Evolutionary conservation across 1,140 invertebrate genomes (phyloP), one percentile per base, ranked within the genome.

Genomic region (Tigriopus japonicus): DNA sequence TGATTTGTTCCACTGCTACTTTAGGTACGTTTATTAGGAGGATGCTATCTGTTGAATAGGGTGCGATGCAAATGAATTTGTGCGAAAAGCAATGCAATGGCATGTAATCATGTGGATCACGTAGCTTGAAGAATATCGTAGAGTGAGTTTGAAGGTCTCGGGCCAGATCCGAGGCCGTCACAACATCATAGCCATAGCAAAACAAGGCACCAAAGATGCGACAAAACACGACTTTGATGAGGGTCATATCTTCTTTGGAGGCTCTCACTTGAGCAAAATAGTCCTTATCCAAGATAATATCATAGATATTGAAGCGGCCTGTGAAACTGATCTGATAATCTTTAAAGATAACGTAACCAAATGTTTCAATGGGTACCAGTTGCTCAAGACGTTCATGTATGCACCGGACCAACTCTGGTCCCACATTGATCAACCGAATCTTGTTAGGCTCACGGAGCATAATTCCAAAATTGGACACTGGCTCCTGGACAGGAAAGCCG

Each of bases 261-360:
- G 40, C 54, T 21, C 19, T 7, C 14, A 35, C 10, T 15, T 10
- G 42, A 15, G 42, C 42, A n/a, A n/a, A n/a, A n/a, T n/a, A n/a
- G 15, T 6, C 24, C 40, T 58, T 58, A 13, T 58, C 56, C 40
- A 58, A 41, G 15, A 58, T 41, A 10, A 58, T 24, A 42, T 58
- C 56, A 42, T 35, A 58, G 15, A 58, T 58, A 17, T 58, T 58
- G 17, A 58, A 58, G 3, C 56, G 13, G 15, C 56, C 56, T 1
- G 56, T 58, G 56, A 58, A 58, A n/a, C 56, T 41, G 15, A 41
- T 41, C 40, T 58, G 56, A 41, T 58, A 58, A n/a, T 58, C 56
- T 10, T 41, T 58, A 17, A 58, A 58, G 6, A 23, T 35, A 13
- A 58, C 23, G 17, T 58, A 58, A 6, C 56, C 56, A 23, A 17